Evolutionary conservation across 2,797 vertebrate species (phyloP), one percentile per base, ranked within the genome.

Genomic region (Gymnodraco acuticeps): DNA sequence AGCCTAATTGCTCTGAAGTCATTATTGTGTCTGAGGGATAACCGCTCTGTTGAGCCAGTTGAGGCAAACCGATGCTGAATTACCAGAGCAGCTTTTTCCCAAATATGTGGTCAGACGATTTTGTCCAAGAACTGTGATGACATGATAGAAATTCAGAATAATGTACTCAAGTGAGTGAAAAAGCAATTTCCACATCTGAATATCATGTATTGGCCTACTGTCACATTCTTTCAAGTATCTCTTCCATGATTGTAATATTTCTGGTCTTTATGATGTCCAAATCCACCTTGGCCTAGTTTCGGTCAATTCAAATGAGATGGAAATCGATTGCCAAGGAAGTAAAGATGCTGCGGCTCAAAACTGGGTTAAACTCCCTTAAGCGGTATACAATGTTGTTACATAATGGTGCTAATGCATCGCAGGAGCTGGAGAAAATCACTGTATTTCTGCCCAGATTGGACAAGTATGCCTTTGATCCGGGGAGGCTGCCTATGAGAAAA

Each of bases 401-500:
- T 91, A 91, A 89, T 78, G 61, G 67, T 53, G 60, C 65, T 75
- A 86, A 89, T 87, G 83, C 51, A 72, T 85, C 74, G 65, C 88
- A 85, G 86, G 66, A 89, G 73, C 77, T 71, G 76, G 69, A 86
- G 78, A 85, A 84, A 90, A 81, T 89, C 79, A 70, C 64, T 53
- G 72, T 77, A 75, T 73, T 77, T 80, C 80, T 82, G 79, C 70
- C 77, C 80, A 86, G 82, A 80, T 75, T 80, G 65, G 82, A 87
- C 71, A 87, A 87, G 73, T 75, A 78, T 78, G 84, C 52, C 51
- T 81, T 91, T 91, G 80, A 91, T 93, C 81, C 51, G 13, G 45
- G 59, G 58, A 70, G 65, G 12, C 77, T 47, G 78, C 71, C 53
- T 80, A 77, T 10, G 20, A 81, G 62, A 73, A 74, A 76, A 83